These are phyloP conservation scores for Drosophila biarmipes DNA, from an alignment of 1,140 invertebrate genomes.

Conservation along the genomic window DNA sequence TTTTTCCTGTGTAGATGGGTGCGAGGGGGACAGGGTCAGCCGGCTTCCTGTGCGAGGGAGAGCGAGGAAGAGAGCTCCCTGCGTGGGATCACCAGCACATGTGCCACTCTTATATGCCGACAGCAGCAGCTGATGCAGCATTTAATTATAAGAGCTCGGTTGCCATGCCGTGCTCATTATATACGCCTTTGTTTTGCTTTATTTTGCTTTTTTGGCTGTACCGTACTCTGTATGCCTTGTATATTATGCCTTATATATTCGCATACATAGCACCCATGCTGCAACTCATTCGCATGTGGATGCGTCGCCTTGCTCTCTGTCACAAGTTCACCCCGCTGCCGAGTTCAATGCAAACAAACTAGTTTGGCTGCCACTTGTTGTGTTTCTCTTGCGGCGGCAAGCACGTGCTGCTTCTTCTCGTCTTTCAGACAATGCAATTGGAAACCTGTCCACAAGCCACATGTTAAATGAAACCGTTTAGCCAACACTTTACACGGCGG, in stretches of 20 bases:
- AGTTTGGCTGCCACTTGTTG: slow-evolving; percentile 34
- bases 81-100: slow-evolving; percentile 28
- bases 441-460: slow-evolving; percentile 58
- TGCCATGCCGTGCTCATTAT: slow-evolving; percentile 49
- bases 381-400: slow-evolving; percentile 16
- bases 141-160: slow-evolving; percentile 50
- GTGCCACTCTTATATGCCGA: slow-evolving; percentile 43
- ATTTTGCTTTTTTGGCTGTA: slow-evolving; percentile 13
- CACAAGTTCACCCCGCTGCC: slow-evolving; percentile 33
- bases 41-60: slow-evolving; percentile 3
- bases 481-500: slow-evolving; percentile 23
- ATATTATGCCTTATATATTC: too few species aligned
- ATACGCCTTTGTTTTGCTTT: slow-evolving; percentile 32
- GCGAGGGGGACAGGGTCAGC: slow-evolving; percentile 1
- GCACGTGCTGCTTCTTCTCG: slow-evolving; percentile 39
- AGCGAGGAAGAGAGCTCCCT: slow-evolving; percentile 2
- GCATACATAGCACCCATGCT: neutral
- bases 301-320: slow-evolving; percentile 33
- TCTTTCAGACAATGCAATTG: slow-evolving; percentile 60
- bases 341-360: slow-evolving; percentile 71
- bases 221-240: slow-evolving; percentile 19
- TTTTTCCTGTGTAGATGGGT: neutral
- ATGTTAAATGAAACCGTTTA: slow-evolving; percentile 63
- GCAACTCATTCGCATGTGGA: slow-evolving; percentile 13
- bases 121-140: slow-evolving; percentile 51